A percentile compares a stretch with the other conserved stretches of the same genome.
phyloP scores from a whole-genome alignment of 2,113 vertebrate genomes.

The Laticauda laticaudata region DNA sequence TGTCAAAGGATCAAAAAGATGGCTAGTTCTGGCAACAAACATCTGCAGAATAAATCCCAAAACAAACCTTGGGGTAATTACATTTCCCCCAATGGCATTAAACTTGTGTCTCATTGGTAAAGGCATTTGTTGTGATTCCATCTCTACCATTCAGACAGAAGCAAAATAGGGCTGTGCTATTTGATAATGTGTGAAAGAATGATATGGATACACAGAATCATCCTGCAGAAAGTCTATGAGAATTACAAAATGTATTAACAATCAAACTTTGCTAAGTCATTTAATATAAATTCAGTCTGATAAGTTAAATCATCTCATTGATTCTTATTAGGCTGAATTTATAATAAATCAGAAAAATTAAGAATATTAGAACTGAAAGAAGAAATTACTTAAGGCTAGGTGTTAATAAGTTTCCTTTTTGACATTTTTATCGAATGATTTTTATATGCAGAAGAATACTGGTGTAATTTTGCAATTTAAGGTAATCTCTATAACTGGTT shows the following conservation, averaged over 20 bases:
- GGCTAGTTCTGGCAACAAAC: not conserved
- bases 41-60: not conserved
- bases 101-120: not conserved
- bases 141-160: not conserved
- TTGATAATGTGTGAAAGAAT: slow-evolving; percentile 44
- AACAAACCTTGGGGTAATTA: too few relatives aligned
- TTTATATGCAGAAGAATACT: slow-evolving; percentile 48
- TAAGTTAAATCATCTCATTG: slow-evolving; percentile 60
- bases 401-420: not conserved
- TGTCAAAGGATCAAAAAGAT: not conserved
- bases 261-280: slow-evolving; percentile 69
- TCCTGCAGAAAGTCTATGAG: slow-evolving; percentile 51
- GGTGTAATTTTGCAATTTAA: slow-evolving; percentile 61
- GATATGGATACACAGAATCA: slow-evolving; percentile 40
- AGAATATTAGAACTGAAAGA: slow-evolving; percentile 2
- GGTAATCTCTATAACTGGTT: slow-evolving; percentile 67
- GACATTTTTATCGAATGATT: slow-evolving; percentile 51
- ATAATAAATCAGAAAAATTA: slow-evolving; percentile 56
- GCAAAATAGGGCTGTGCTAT: not conserved
- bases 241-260: slow-evolving; percentile 62
- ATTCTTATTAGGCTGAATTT: not conserved
- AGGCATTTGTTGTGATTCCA: not conserved
- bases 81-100: not conserved
- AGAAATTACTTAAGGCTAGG: not conserved
- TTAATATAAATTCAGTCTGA: slow-evolving; percentile 72